Evolutionary conservation across 2,888 invertebrate species (phyloP).

Genomic region (Antitype chi): DNA sequence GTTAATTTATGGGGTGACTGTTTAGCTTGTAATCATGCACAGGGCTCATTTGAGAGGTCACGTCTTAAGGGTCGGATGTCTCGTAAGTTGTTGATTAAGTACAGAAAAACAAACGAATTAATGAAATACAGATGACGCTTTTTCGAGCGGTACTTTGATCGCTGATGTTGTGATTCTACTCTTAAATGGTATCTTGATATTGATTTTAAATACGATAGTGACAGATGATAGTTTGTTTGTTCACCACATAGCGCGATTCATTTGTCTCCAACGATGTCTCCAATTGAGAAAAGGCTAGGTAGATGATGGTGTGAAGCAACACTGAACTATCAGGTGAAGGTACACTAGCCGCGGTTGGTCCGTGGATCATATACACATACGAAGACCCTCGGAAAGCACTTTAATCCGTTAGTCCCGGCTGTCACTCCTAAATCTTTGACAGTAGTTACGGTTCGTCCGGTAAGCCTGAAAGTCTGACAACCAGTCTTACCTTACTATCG

Average conservation of each 20-base stretch:
- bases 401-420: too few relatives aligned
- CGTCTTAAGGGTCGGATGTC: neutral
- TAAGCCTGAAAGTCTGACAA: too few relatives aligned
- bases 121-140: neutral
- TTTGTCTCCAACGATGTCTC: neutral
- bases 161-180: neutral
- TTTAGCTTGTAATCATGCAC: neutral
- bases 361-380: too few relatives aligned
- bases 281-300: too few relatives aligned
- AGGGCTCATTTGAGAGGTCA: neutral
- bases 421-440: too few relatives aligned
- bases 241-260: neutral
- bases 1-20: constrained; percentile 18
- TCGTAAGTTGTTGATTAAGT: neutral
- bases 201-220: neutral
- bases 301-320: too few relatives aligned
- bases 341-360: too few relatives aligned
- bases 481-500: too few relatives aligned
- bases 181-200: neutral
- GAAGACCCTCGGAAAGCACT: too few relatives aligned
- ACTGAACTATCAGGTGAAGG: too few relatives aligned
- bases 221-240: neutral
- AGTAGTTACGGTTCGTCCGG: too few relatives aligned
- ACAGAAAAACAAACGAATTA: neutral
- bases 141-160: neutral